Evolutionary conservation across 2,888 invertebrate genomes (phyloP).

Genomic region (Heliconius hortense): DNA sequence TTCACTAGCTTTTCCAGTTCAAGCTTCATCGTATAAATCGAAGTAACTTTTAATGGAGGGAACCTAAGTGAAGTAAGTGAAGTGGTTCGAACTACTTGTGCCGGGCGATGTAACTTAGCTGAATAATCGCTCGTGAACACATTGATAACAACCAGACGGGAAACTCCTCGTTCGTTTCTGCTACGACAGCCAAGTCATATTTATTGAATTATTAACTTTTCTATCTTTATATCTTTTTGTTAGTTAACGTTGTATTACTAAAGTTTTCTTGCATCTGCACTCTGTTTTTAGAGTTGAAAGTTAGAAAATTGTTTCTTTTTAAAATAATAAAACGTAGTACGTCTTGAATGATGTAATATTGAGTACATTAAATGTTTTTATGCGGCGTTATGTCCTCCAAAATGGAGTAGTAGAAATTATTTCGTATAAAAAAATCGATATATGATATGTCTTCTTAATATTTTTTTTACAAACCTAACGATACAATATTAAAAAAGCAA

Average conservation of each 20-base stretch:
- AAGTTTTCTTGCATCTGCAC: neutral
- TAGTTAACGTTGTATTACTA: constrained; percentile 3
- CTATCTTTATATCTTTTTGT: neutral
- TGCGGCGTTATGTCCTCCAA: neutral
- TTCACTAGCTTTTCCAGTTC: constrained; percentile 18
- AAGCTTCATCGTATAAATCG: constrained; percentile 28
- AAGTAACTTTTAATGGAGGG: constrained; percentile 39
- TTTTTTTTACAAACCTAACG: no score
- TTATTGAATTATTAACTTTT: constrained; percentile 8
- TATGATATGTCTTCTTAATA: neutral
- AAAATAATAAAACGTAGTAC: neutral
- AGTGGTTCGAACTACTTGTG: constrained; percentile 38
- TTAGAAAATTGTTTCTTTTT: neutral
- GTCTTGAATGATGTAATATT: neutral
- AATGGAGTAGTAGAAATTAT: neutral
- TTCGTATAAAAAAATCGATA: no score
- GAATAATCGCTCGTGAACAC: constrained; percentile 43
- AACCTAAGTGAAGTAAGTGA: constrained; percentile 36
- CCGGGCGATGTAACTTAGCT: constrained; percentile 41
- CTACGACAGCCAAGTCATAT: constrained; percentile 14
- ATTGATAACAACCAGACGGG: constrained; percentile 41
- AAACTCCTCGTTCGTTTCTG: constrained; percentile 10
- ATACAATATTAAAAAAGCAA: neutral
- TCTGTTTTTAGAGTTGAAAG: neutral
- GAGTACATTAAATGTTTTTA: neutral